phyloP scores from a whole-genome alignment of 2,113 vertebrate genomes.

The Oceanodroma tethys region DNA sequence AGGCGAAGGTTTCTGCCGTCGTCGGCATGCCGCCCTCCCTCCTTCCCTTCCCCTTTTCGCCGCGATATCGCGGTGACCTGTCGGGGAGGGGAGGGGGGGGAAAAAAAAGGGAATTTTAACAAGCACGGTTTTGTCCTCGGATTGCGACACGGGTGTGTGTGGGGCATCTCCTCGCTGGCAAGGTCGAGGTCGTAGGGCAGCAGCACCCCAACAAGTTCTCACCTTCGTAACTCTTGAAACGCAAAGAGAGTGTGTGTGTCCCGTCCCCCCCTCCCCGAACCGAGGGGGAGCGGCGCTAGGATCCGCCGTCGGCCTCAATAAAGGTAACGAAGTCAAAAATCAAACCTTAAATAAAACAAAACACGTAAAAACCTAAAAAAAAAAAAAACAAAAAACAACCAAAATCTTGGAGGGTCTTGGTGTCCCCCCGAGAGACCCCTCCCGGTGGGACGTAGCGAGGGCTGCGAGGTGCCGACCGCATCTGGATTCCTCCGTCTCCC shows the following conservation, averaged over 20 bases:
- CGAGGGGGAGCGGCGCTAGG: not conserved
- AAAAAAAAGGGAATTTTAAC: not conserved
- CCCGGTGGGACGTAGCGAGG: not conserved
- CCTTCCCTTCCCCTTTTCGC: not conserved
- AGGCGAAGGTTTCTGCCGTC: not conserved
- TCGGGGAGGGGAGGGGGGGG: no score
- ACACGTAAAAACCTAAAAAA: not conserved
- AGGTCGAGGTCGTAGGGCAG: not conserved
- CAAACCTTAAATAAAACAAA: no score
- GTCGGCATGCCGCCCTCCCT: not conserved
- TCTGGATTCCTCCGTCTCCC: not conserved
- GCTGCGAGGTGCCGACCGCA: not conserved
- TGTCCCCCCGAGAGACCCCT: not conserved
- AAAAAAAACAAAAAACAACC: not conserved
- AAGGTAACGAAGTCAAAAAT: not conserved
- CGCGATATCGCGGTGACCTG: not conserved
- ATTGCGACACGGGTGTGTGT: not conserved
- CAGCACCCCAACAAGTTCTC: no score
- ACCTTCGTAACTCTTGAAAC: no score
- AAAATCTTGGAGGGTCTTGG: not conserved
- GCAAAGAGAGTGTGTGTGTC: no score
- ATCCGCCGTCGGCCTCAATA: not conserved
- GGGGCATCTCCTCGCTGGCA: not conserved
- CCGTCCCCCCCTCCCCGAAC: no score
- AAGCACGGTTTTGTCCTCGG: not conserved